Evolutionary conservation across 2,888 invertebrate genomes (phyloP).

Genomic region (Piscicola geometra): DNA sequence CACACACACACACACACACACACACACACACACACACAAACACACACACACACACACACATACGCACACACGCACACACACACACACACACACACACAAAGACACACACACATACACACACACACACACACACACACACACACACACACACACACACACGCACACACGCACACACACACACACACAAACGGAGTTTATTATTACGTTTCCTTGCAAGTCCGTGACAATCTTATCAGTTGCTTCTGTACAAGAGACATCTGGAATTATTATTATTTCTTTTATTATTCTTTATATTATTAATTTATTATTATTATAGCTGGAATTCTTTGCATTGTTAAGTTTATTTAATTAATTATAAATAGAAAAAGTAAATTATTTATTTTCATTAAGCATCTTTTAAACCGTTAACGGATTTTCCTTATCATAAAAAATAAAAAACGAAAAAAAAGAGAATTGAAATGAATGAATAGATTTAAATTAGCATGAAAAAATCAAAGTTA

Average conservation of each 20-base stretch:
- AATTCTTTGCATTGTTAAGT: too few relatives aligned
- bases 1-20: slow-evolving; percentile 2
- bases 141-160: not conserved
- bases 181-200: not conserved
- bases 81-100: not conserved
- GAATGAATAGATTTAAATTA: too few relatives aligned
- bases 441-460: too few relatives aligned
- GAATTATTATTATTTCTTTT: not conserved
- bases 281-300: not conserved
- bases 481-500: too few relatives aligned
- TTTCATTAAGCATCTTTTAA: too few relatives aligned
- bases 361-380: too few relatives aligned
- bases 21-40: slow-evolving; percentile 1
- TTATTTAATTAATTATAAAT: too few relatives aligned
- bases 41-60: not conserved
- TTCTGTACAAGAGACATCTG: slow-evolving; percentile 14
- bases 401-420: too few relatives aligned
- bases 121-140: not conserved
- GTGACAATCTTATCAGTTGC: slow-evolving; percentile 12
- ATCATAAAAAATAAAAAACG: too few relatives aligned
- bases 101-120: not conserved
- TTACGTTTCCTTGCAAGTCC: slow-evolving; percentile 6
- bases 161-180: too few relatives aligned
- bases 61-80: slow-evolving; percentile 4
- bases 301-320: too few relatives aligned